Evolutionary conservation across 2,797 vertebrate genomes (phyloP).

Genomic region (Distichodus sexfasciatus): DNA sequence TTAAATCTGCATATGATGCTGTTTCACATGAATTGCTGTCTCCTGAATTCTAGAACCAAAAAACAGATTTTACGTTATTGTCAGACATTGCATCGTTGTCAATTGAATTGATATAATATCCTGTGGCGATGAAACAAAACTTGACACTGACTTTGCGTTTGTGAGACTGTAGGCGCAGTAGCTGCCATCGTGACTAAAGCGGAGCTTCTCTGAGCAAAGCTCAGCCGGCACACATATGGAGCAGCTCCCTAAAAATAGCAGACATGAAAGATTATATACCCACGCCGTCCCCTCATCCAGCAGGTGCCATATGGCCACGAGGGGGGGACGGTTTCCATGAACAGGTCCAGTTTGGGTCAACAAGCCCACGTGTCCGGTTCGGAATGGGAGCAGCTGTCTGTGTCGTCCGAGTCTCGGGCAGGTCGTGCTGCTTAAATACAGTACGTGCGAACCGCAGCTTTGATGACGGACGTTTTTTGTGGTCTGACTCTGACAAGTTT

Average conservation of each 20-base stretch:
- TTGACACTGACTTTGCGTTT: not conserved
- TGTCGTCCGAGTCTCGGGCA: not conserved
- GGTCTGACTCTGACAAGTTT: not conserved
- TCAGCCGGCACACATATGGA: constrained; percentile 32
- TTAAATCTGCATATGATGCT: no score
- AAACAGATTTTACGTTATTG: no score
- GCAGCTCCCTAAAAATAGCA: constrained; percentile 65
- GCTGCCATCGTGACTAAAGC: constrained; percentile 12
- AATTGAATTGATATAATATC: no score
- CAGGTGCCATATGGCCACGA: constrained; percentile 44
- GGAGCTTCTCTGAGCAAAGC: not conserved
- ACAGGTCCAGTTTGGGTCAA: constrained; percentile 7
- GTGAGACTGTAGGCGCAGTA: not conserved
- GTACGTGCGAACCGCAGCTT: not conserved
- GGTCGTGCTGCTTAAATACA: not conserved
- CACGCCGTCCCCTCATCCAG: constrained; percentile 42
- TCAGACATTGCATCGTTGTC: no score
- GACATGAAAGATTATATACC: constrained; percentile 60
- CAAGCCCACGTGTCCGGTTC: not conserved
- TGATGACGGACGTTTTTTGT: constrained; percentile 8
- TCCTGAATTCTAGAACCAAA: no score
- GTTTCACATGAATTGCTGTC: no score
- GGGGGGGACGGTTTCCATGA: not conserved
- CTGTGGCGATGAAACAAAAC: not conserved
- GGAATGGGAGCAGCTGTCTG: not conserved